Percentiles rank a stretch among this genome's conserved stretches.
phyloP scores from a whole-genome alignment of 2,888 invertebrate species.

The Xestia ashworthii region DNA sequence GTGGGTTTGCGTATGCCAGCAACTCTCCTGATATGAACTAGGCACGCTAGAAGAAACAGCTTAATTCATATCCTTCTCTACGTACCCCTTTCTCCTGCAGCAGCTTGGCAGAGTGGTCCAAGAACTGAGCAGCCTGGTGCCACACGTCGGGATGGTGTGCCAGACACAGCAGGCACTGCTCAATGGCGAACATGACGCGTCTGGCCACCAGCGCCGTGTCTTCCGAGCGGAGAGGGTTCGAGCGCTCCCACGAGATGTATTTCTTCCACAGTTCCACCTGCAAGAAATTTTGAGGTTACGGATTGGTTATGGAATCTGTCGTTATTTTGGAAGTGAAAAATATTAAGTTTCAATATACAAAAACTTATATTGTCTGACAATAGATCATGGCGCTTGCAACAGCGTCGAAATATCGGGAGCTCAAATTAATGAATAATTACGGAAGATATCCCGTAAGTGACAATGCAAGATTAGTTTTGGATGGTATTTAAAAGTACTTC shows the following conservation, averaged over 20 bases:
- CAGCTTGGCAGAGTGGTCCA: constrained; percentile 98
- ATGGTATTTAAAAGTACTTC: too few species aligned
- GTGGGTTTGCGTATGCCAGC: too few species aligned
- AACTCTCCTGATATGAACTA: too few species aligned
- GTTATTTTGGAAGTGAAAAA: neutral
- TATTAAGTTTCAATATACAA: neutral
- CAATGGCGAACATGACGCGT: constrained; percentile 99
- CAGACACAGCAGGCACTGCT: constrained; percentile 98
- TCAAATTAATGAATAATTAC: too few species aligned
- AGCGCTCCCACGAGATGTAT: constrained; percentile 99
- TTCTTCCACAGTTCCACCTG: constrained; percentile 99
- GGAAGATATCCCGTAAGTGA: too few species aligned
- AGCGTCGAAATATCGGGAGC: too few species aligned
- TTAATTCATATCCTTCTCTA: constrained; percentile 49
- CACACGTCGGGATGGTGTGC: constrained; percentile 99
- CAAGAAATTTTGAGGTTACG: neutral
- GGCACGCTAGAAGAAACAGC: too few species aligned
- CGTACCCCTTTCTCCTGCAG: constrained; percentile 98
- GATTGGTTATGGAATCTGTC: neutral
- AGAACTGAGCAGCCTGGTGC: constrained; percentile 99
- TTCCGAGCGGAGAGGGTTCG: constrained; percentile 98
- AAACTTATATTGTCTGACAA: too few species aligned
- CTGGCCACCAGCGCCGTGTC: constrained; percentile 98
- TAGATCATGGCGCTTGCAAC: too few species aligned
- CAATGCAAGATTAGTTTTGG: too few species aligned